phyloP scores from a whole-genome alignment of 2,888 invertebrate species.

The Helicoverpa assulta region DNA sequence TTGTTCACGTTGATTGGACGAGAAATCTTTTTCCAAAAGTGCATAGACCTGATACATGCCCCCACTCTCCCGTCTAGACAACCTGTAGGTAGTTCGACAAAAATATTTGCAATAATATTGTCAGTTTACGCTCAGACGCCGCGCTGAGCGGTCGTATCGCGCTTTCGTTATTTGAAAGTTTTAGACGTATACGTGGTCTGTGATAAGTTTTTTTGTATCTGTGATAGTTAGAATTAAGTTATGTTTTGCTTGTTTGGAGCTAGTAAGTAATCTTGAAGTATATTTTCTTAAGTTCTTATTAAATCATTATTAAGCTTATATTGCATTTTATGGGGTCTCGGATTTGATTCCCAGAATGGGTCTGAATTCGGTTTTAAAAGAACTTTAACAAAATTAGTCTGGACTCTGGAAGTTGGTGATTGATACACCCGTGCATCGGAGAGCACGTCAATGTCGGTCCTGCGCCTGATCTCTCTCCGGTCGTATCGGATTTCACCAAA shows the following conservation, averaged over 20 bases:
- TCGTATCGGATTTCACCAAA: neutral
- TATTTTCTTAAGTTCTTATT: too few relatives aligned
- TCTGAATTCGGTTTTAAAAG: too few relatives aligned
- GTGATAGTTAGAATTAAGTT: constrained; percentile 57
- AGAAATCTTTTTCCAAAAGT: constrained; percentile 51
- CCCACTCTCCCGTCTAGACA: constrained; percentile 56
- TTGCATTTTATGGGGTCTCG: too few relatives aligned
- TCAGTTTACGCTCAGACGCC: constrained; percentile 38
- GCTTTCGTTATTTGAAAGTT: constrained; percentile 42
- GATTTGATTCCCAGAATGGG: too few relatives aligned
- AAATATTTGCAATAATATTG: constrained; percentile 38
- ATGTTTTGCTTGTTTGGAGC: constrained; percentile 78
- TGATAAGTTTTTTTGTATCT: constrained; percentile 54
- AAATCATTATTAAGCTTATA: too few relatives aligned
- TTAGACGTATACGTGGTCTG: constrained; percentile 47
- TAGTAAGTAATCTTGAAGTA: constrained; percentile 71
- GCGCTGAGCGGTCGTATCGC: constrained; percentile 24
- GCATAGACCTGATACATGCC: constrained; percentile 51
- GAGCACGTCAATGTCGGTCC: too few relatives aligned
- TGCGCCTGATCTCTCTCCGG: too few relatives aligned
- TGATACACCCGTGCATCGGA: too few relatives aligned
- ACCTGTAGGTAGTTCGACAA: constrained; percentile 49
- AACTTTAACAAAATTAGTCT: too few relatives aligned
- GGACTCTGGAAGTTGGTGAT: too few relatives aligned
- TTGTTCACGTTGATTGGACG: constrained; percentile 34